Base-by-base conservation (phyloP, 2,888 invertebrate species). In the Spodoptera picta region DNA sequence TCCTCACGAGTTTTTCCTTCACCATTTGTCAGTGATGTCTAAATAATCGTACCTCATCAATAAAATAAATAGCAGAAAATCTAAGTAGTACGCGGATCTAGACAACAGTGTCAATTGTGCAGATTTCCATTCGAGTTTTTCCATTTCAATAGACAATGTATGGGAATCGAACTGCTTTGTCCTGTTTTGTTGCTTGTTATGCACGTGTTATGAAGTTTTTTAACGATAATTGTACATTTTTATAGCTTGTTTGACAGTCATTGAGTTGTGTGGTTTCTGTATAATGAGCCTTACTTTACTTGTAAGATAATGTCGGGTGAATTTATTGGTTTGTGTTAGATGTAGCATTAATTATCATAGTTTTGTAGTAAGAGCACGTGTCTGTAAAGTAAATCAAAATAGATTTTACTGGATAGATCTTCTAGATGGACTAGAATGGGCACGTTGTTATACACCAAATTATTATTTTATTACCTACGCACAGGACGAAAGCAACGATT, bases 111-210 rank as follows among this genome's bases (percentile, higher is more conserved):
- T 23, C 60, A 61, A 55, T 54, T 67, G 50, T 53, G 64, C 54
- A 44, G 68, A 66, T 66, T 76, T 66, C 77, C 60, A 69, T 65
- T 54, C 10, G 69, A 47, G 19, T 65, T 65, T 72, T 67, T 73
- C 44, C 43, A 51, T 63, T 64, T 54, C 48, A 49, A 59, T 42
- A 61, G 6, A 71, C 68, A 73, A 74, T 71, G 70, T 59, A 65
- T 77, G 77, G 11, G 74, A 77, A 74, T 60, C 23, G 46, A 36
- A 57, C 44, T 47, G 46, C 57, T 66, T 68, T 60, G 62, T 45
- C 46, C 55, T 69, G 64, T 62, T 24, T 41, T 53, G 19, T 45
- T 44, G 46, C 52, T 56, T 60, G 43, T 47, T 69, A 53, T 59
- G 62, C 58, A 56, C 51, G 56, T 24, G n/a, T 60, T 55, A 4